Base-by-base conservation (phyloP, 2,797 vertebrate genomes). In the Echiichthys vipera region DNA sequence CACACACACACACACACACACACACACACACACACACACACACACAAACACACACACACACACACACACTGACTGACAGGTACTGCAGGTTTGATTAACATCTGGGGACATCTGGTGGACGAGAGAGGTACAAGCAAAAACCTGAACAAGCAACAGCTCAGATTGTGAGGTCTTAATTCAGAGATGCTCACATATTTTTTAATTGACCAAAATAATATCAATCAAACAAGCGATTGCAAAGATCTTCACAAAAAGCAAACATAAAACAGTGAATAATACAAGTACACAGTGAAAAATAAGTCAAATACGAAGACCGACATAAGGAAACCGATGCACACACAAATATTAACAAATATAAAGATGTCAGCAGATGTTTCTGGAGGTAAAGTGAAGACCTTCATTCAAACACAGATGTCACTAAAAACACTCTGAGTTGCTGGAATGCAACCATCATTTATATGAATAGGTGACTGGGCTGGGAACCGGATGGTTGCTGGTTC, bases 11-110 rank as follows among this genome's bases (percentile, higher is more conserved):
- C 85, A 83, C 87, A 86, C 84, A 83, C 88, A 86, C 85, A 84
- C 87, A 86, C 85, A 83, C 88, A 86, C 82, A 83, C 88, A 86
- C 85, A 82, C 88, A 86, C 85, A 83, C 89, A 92, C 90, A 90
- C 88, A 91, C 85, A 84, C 80, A 75, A n/a, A n/a, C n/a, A n/a
- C 91, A 91, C 91, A 92, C 89, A 87, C 86, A 81, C 87, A 85
- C 91, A 91, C 91, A 92, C 89, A 87, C 86, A 81, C 87, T 84
- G 34, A 6, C 47, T 14, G 37, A 32, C 36, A 51, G 18, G 58
- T 30, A 51, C 7, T 1, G 1, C 11, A 14, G 7, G 1, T 43
- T 55, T 37, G 30, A 22, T 74, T 50, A 36, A 7, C 24, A 13
- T 65, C 75, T 88, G 81, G 45, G 88, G 90, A 83, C 91, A 78